Evolutionary conservation across 2,113 vertebrate genomes (phyloP), one percentile per base, ranked within the genome.

Genomic region (Fregata magnificens): DNA sequence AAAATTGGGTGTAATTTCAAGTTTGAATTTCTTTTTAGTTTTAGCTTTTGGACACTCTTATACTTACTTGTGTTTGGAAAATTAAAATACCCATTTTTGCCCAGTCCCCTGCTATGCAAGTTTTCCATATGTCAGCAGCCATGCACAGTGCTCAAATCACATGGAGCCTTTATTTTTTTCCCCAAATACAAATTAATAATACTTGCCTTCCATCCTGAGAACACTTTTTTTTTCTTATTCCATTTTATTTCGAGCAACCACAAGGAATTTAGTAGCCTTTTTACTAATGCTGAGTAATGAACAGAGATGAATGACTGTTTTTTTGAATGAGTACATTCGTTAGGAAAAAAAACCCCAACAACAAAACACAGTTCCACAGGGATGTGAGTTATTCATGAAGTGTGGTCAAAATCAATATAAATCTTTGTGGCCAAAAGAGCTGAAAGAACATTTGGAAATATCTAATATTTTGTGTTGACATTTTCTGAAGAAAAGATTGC

Each of bases 361-460:
- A 40, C 10, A 93, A 63, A 74, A 66, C 42, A 42, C 42, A 42
- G 13, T 56, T 94, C 65, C 63, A 63, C 52, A 82, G 69, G 45
- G 45, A 58, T 74, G 45, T 13, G 63, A 83, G 38, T 67, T 88
- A 78, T 91, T 86, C 9, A 78, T 40, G 59, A 93, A 96, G 17
- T 59, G 34, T 86, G 72, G 69, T 91, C 56, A 91, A 91, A 94
- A 79, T 84, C 65, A 52, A 21, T 71, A 82, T 58, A 79, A 93
- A 55, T 67, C 34, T 50, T 50, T 63, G 32, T 36, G 65, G 31
- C 29, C 50, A 84, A 91, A 88, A 89, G 32, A 87, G 31, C 29
- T 72, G n/a, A 91, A 93, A 91, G 32, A 94, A 87, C 11, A 63
- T 69, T 95, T 89, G 65, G 40, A 93, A 94, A 62, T 78, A 44